A percentile compares a stretch with the other conserved stretches of the same genome.
Evolutionary conservation across 2,888 invertebrate genomes (phyloP).

Genomic region (Drosophila limbata): DNA sequence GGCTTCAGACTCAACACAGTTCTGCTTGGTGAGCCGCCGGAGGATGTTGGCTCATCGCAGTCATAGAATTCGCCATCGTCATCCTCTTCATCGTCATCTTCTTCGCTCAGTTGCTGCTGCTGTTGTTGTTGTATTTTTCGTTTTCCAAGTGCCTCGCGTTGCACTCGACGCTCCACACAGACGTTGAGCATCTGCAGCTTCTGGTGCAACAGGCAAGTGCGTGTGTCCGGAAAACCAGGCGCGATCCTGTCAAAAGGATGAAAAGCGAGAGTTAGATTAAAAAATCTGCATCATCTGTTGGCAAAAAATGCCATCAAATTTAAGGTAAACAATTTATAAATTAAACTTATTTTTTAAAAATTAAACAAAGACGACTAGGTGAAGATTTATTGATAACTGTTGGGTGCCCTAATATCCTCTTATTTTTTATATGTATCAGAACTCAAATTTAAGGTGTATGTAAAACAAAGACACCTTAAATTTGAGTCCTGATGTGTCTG

Average conservation of each 20-base stretch:
- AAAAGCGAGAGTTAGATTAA: not conserved
- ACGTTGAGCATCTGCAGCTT: conserved; percentile 95
- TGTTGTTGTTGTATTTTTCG: conserved; percentile 80
- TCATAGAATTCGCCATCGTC: conserved; percentile 92
- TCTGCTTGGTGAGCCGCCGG: conserved; percentile 65
- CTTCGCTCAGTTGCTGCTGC: conserved; percentile 14
- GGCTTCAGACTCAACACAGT: conserved; percentile 86
- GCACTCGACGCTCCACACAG: conserved; percentile 88
- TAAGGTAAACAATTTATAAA: not conserved
- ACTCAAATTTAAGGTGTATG: too few relatives aligned
- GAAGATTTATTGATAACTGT: not conserved
- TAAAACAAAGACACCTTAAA: too few relatives aligned
- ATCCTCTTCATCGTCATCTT: conserved; percentile 66
- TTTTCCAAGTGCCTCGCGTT: conserved; percentile 59
- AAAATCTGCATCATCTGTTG: not conserved
- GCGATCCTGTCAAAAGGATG: conserved; percentile 87
- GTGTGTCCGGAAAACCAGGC: conserved; percentile 93
- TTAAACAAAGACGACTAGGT: not conserved
- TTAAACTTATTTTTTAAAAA: not conserved
- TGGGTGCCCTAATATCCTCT: not conserved
- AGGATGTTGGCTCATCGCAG: conserved; percentile 87
- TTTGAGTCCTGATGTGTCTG: too few relatives aligned
- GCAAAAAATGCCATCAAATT: not conserved
- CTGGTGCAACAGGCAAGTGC: conserved; percentile 96
- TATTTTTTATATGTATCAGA: too few relatives aligned